Conservation (phyloP, 2,797 vertebrate genomes). For the Acanthornis magna region DNA sequence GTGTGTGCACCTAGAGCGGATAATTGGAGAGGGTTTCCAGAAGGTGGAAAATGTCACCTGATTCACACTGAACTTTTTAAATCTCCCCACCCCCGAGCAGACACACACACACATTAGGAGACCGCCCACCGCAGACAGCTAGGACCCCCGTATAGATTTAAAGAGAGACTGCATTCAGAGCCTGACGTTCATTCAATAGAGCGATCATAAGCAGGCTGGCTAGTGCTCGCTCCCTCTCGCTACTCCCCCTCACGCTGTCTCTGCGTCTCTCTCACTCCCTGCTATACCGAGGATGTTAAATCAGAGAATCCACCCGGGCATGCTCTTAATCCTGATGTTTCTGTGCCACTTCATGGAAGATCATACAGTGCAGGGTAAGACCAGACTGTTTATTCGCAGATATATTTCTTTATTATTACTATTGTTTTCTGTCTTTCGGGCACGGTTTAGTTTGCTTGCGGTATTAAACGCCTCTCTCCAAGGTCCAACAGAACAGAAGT, state of each 20-base stretch:
- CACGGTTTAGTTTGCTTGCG: background rate
- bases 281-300: constrained; percentile 88
- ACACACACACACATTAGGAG: constrained; percentile 82
- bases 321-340: constrained; percentile 87
- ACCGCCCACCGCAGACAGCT: constrained; percentile 97
- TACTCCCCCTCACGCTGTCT: constrained; percentile 67
- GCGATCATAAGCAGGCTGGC: constrained; percentile 84
- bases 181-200: constrained; percentile 98
- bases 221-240: constrained; percentile 80
- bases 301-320: constrained; percentile 85
- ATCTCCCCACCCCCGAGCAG: constrained; percentile 89
- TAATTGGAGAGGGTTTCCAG: constrained; percentile 72
- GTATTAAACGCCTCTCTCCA: constrained; percentile 12
- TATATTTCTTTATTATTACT: constrained; percentile 13
- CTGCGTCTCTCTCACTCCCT: constrained; percentile 71
- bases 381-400: background rate
- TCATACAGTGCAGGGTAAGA: constrained; percentile 96
- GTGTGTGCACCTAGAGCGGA: constrained; percentile 57
- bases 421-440: background rate
- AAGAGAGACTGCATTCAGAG: constrained; percentile 97
- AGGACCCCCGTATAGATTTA: constrained; percentile 99
- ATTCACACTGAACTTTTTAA: constrained; percentile 90
- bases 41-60: constrained; percentile 92
- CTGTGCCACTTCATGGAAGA: constrained; percentile 94
- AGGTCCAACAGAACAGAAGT: constrained; percentile 42